Base-by-base conservation (phyloP, 2,888 invertebrate species). In the Morinoia aosen region DNA sequence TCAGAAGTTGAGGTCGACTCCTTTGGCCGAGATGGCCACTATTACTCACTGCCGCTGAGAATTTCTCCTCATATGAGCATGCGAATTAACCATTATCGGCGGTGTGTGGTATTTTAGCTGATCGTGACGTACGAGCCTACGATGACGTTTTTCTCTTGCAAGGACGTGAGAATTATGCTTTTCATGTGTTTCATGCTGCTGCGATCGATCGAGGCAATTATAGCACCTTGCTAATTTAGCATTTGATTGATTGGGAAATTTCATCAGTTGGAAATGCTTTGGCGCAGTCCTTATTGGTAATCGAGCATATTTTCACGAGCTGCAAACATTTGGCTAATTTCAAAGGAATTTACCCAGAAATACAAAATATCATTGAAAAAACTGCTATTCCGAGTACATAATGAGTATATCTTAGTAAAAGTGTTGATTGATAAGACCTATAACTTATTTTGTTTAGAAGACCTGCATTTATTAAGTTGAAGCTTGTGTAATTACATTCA, bases 1-100 rank as follows among this genome's bases (percentile, higher is more conserved):
- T 57, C 33, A 48, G 93, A 57, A 93, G 33, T 90, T 25, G 48
- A 90, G 90, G 90, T 90, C 90, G 90, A 90, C 90, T 90, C 90
- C 19, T 90, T 48, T 90, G 40, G 90, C 40, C 40, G 90, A 90
- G 40, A 40, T 48, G 39, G 90, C 39, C 40, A 19, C 90, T 16
- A 48, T 39, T 90, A 40, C 90, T 76, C 25, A 33, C 61, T 76
- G 76, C 19, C 16, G 10, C 19, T 2, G 25, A 76, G 76, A 76
- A 76, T 76, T 76, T 76, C 76, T 76, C 76, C 33, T 76, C 76
- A 16, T 33, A 12, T 76, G 61, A 61, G 19, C 61, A 19, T 61
- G 61, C 61, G 76, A 76, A 76, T 76, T 76, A 76, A 0, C 76
- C 76, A 33, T 76, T 76, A 76, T 76, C 76, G 76, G 25, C 76